Base-by-base conservation (phyloP, 2,797 vertebrate genomes). In the Rousettus madagascariensis region DNA sequence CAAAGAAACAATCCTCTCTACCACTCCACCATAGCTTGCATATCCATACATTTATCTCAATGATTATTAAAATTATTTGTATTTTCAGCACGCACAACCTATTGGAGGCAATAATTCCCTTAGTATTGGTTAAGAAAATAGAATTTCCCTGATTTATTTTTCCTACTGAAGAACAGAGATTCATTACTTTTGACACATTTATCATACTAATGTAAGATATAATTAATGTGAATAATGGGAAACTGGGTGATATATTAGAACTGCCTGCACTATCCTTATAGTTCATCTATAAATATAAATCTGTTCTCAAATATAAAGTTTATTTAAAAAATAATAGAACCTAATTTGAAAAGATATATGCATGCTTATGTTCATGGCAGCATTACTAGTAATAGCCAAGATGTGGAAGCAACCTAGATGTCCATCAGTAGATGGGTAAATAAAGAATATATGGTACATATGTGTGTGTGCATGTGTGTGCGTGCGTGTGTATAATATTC, bases 1-100 rank as follows among this genome's bases (percentile, higher is more conserved):
- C 26, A 55, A 68, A 13, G 19, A 30, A 61, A 15, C 10, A 13
- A 1, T 3, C 12, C 12, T 0, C 1, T 2, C 28, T 16, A 15
- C 53, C 22, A 2, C 33, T n/a, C 51, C 38, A 2, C 1, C 12
- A 0, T 41, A 33, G 26, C 78, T 24, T 28, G 19, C 43, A 10
- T 12, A 8, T 16, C 38, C n/a, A 9, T 1, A 22, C 10, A 0
- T 36, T 53, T 26, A 43, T 68, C 59, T 43, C 80, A 26, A 59
- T 0, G 4, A 11, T 30, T 1, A 33, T 69, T 13, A 36, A 51
- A 79, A 26, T 6, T 7, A 8, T 41, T 65, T 88, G 2, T 71
- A 16, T 51, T 4, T 71, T 72, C 33, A 68, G 36, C 38, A 4
- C 17, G 26, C 3, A 20, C 38, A 78, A 20, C 16, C 55, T 78